Evolutionary conservation across 2,888 invertebrate genomes (phyloP).

Genomic region (Petrophora chlorosata): DNA sequence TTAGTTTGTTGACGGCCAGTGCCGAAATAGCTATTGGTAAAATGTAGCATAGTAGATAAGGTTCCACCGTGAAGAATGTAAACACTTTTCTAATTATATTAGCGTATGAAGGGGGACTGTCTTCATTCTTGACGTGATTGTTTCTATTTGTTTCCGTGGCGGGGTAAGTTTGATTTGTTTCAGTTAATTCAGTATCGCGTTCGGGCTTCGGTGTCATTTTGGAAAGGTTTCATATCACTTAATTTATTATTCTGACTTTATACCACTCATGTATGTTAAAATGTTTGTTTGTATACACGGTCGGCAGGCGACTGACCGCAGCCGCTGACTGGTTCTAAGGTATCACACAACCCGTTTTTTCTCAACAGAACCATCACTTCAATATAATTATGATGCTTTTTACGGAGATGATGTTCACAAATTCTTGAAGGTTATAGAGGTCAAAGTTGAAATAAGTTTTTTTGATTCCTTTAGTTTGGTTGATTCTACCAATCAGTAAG

Average conservation of each 20-base stretch:
- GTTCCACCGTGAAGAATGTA: constrained; percentile 85
- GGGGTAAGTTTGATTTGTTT: constrained; percentile 30
- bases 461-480: no score
- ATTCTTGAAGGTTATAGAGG: constrained; percentile 29
- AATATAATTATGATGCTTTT: constrained; percentile 24
- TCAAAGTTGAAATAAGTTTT: constrained; percentile 5
- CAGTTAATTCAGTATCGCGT: constrained; percentile 13
- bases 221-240: constrained; percentile 24
- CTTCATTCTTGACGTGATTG: constrained; percentile 15
- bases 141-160: constrained; percentile 35
- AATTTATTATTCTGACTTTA: constrained; percentile 11
- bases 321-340: constrained; percentile 26
- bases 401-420: constrained; percentile 13
- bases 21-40: constrained; percentile 85
- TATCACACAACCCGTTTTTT: constrained; percentile 40
- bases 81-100: constrained; percentile 44
- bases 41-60: constrained; percentile 85
- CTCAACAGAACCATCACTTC: constrained; percentile 29
- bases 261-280: constrained; percentile 33
- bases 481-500: no score
- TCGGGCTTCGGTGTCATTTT: constrained; percentile 41
- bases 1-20: constrained; percentile 77
- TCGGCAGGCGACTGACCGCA: constrained; percentile 40
- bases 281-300: constrained; percentile 51
- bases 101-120: constrained; percentile 33